phyloP scores from a whole-genome alignment of 2,797 vertebrate species.

The Erethizon dorsatum region DNA sequence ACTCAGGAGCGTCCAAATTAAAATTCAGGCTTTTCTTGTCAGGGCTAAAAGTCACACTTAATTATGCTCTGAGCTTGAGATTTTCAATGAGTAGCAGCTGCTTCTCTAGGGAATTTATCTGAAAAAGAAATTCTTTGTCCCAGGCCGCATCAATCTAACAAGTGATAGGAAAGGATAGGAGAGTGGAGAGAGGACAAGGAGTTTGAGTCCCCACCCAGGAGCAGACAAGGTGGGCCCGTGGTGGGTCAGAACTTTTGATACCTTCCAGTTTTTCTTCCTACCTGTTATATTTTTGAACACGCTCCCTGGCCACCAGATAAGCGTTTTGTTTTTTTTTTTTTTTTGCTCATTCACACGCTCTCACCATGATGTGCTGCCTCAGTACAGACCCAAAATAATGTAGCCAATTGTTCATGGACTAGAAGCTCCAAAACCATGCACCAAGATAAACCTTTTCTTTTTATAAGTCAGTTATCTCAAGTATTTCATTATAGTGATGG shows the following conservation, averaged over 20 bases:
- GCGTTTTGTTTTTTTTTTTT: too few relatives aligned
- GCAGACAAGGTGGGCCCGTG: neutral
- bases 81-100: conserved; percentile 52
- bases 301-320: neutral
- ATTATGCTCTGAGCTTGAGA: conserved; percentile 53
- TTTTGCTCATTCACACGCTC: too few relatives aligned
- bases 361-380: neutral
- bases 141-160: neutral
- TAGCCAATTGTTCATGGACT: neutral
- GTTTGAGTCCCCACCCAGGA: neutral
- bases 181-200: neutral
- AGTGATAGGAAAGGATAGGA: neutral
- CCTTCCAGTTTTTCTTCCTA: neutral
- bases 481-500: neutral
- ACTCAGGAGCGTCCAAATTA: conserved; percentile 53
- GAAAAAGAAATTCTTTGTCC: neutral
- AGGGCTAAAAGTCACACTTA: conserved; percentile 60
- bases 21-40: conserved; percentile 66
- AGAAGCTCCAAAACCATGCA: neutral
- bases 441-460: neutral
- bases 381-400: neutral
- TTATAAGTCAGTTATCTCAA: neutral
- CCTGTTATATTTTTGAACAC: neutral
- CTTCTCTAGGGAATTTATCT: conserved; percentile 27
- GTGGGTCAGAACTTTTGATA: neutral